Conservation (phyloP, 2,888 invertebrate species). For the Hoplodrina ambigua region DNA sequence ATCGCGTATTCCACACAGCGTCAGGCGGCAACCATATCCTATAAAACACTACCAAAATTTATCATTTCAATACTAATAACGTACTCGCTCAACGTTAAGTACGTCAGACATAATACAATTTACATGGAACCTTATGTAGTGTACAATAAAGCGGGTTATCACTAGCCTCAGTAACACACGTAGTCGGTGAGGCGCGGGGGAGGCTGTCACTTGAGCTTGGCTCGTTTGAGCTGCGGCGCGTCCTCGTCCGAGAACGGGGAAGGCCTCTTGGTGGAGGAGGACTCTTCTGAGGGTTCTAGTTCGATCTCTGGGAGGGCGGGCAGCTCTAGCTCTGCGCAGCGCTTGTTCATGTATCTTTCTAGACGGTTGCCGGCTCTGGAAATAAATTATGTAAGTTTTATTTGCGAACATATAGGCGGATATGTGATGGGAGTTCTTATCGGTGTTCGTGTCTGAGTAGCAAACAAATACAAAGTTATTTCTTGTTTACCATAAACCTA, state of each 20-base stretch:
- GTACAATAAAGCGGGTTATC: constrained; percentile 27
- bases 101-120: constrained; percentile 29
- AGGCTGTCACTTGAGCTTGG: constrained; percentile 78
- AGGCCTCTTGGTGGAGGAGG: constrained; percentile 54
- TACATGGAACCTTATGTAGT: constrained; percentile 40
- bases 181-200: constrained; percentile 73
- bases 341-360: constrained; percentile 93
- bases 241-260: constrained; percentile 62
- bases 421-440: background rate
- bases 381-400: background rate
- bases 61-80: constrained; percentile 37
- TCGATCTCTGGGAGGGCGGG: constrained; percentile 84
- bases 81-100: constrained; percentile 33
- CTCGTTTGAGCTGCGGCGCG: constrained; percentile 71
- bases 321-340: constrained; percentile 92
- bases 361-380: constrained; percentile 94
- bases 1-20: constrained; percentile 25
- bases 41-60: constrained; percentile 36
- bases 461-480: background rate
- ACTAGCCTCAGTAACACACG: constrained; percentile 71
- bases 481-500: too few relatives aligned
- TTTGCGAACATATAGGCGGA: background rate
- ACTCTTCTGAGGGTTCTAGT: constrained; percentile 63
- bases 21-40: constrained; percentile 20
- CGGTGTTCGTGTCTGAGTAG: background rate